Evolutionary conservation across 1,140 invertebrate genomes (phyloP).

Genomic region (Atta colombica): DNA sequence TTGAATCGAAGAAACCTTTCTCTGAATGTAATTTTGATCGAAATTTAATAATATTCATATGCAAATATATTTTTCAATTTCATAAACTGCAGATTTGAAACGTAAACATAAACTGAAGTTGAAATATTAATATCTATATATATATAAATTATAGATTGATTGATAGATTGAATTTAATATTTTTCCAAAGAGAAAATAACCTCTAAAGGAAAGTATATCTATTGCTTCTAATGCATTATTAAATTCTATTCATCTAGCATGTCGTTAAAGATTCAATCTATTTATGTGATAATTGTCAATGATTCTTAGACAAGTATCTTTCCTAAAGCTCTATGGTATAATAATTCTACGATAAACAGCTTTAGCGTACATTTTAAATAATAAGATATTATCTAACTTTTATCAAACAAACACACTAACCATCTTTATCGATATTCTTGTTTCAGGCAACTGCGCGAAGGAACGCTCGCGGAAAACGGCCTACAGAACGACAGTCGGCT

Average conservation of each 20-base stretch:
- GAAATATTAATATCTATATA: too few species aligned
- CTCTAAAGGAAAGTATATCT: neutral
- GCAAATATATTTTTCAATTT: too few species aligned
- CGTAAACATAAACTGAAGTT: too few species aligned
- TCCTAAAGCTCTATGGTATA: neutral
- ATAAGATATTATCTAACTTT: neutral
- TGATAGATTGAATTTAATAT: neutral
- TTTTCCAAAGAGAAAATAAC: neutral
- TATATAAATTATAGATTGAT: too few species aligned
- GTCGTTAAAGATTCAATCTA: neutral
- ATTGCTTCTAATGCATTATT: neutral
- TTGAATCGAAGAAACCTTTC: too few species aligned
- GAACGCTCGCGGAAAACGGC: constrained; percentile 94
- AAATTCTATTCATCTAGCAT: neutral
- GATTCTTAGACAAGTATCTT: neutral
- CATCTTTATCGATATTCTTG: constrained; percentile 74
- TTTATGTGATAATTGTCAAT: neutral
- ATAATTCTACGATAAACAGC: neutral
- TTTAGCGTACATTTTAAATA: neutral
- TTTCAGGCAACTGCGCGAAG: constrained; percentile 95
- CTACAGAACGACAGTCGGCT: constrained; percentile 95
- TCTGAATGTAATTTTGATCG: too few species aligned
- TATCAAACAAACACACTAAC: neutral
- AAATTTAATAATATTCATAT: too few species aligned
- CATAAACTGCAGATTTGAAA: too few species aligned